Conservation (phyloP, 2,113 vertebrate species). For the Zosterops lateralis region DNA sequence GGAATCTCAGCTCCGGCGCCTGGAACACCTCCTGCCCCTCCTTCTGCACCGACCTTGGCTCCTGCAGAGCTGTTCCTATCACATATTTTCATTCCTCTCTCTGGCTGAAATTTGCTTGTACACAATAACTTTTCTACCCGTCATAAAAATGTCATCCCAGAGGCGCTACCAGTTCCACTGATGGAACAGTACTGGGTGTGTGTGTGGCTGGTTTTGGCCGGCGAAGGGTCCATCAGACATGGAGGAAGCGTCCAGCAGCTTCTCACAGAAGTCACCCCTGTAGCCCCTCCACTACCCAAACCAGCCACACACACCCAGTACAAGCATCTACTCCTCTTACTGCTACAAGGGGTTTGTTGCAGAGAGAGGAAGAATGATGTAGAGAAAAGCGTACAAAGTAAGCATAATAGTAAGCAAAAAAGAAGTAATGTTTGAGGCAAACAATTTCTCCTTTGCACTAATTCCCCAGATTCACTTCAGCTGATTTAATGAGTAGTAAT, state of each 20-base stretch:
- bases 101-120: background rate
- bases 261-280: background rate
- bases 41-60: background rate
- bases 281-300: background rate
- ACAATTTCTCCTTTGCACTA: background rate
- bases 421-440: background rate
- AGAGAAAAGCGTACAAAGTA: background rate
- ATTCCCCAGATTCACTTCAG: background rate
- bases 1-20: fast-evolving
- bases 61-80: background rate
- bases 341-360: background rate
- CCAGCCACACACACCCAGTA: fast-evolving
- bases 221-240: no score
- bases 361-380: background rate
- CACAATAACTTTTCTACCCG: background rate
- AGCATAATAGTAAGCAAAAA: background rate
- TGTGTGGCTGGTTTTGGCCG: background rate
- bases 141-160: background rate
- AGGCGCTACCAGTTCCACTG: fast-evolving
- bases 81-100: background rate
- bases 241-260: background rate
- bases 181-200: background rate
- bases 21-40: background rate
- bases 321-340: background rate
- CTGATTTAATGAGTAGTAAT: background rate